Evolutionary conservation across 1,140 invertebrate genomes (phyloP), one percentile per base, ranked within the genome.

Genomic region (Eueides isabella): DNA sequence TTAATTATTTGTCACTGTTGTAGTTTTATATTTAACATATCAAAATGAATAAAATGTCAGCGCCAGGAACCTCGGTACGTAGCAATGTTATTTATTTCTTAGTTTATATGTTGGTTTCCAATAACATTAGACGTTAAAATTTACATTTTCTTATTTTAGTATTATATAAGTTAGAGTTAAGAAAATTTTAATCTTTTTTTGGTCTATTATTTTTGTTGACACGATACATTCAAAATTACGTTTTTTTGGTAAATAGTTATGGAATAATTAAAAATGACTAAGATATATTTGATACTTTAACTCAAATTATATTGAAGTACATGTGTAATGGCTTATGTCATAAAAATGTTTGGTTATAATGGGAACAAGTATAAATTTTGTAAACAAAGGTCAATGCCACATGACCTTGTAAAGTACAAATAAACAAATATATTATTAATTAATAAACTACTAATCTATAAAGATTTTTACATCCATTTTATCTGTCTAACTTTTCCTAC

Each of bases 21-120:
- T 48, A 55, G 48, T 55, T 66, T 12, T 35, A 31, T 38, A 61
- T 61, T 31, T n/a, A 65, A 35, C 12, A 9, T 26, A 62, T 6
- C n/a, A 77, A 74, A 65, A 87, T 85, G 82, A 82, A 55, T 55
- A 55, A 26, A 55, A 55, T 55, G 48, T 55, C 79, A 61, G 82
- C 79, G 61, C 79, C 82, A 69, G 77, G 84, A 29, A 33, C 77
- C 7, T 87, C 84, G 68, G 85, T 85, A 82, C 31, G 77, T 63
- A 26, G 26, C 41, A 3, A 55, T n/a, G 35, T 71, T 4, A 30
- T 69, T 73, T 81, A 55, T 55, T 33, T 30, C 6, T 63, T n/a
- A 62, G 14, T 29, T 28, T 55, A 23, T 38, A 38, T 38, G 11
- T 38, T 38, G 7, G 31, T 31, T 31, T 31, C 7, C 3, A 31